phyloP scores from a whole-genome alignment of 2,888 invertebrate genomes.

The Dusona sp. region DNA sequence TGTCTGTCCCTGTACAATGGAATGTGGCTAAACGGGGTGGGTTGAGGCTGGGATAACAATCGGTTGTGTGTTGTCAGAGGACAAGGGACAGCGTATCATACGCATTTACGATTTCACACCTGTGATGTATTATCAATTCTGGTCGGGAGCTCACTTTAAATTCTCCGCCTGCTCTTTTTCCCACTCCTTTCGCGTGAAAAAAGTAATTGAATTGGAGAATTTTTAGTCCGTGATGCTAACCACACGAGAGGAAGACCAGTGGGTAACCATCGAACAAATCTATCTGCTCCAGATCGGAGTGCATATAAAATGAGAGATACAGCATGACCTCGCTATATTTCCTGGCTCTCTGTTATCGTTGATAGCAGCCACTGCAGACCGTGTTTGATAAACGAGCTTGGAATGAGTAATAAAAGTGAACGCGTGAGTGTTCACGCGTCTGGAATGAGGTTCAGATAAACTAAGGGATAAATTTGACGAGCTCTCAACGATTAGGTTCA shows the following conservation, averaged over 20 bases:
- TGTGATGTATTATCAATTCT: constrained; percentile 14
- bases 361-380: constrained; percentile 47
- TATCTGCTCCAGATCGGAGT: constrained; percentile 12
- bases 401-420: constrained; percentile 60
- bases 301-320: constrained; percentile 10
- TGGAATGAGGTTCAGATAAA: constrained; percentile 28
- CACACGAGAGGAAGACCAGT: constrained; percentile 1
- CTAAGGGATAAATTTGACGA: constrained; percentile 42
- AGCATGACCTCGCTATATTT: constrained; percentile 7
- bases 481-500: constrained; percentile 32
- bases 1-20: neutral
- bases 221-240: neutral
- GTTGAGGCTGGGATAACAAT: neutral
- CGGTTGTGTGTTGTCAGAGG: constrained; percentile 1
- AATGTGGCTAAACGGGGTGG: neutral
- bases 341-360: constrained; percentile 51
- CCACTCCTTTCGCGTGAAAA: neutral
- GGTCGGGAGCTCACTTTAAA: neutral
- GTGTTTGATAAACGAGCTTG: constrained; percentile 54
- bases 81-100: neutral
- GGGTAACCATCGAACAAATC: constrained; percentile 31
- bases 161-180: neutral
- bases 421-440: constrained; percentile 44
- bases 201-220: constrained; percentile 12
- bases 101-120: constrained; percentile 20